A percentile compares a stretch with the other conserved stretches of the same genome.
Evolutionary conservation across 2,888 invertebrate species (phyloP).

Genomic region (Drosophila rellima): DNA sequence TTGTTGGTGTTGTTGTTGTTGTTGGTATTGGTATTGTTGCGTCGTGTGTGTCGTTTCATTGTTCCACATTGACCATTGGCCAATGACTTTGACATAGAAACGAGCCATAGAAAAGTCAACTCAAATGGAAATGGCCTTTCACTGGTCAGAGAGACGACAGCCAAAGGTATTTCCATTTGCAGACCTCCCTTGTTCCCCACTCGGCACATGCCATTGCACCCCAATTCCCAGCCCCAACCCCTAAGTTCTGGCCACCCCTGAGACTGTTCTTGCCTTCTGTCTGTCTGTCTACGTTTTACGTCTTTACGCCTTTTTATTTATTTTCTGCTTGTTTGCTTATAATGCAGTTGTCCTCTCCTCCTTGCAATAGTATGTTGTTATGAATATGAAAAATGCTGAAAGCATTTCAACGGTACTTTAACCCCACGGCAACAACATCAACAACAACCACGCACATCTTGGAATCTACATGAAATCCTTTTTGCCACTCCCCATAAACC

Average conservation of each 20-base stretch:
- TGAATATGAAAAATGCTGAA: constrained; percentile 72
- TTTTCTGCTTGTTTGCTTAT: constrained; percentile 58
- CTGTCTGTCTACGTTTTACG: constrained; percentile 29
- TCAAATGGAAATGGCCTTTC: constrained; percentile 64
- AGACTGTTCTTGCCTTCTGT: constrained; percentile 27
- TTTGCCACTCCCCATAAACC: constrained; percentile 8
- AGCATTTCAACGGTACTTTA: constrained; percentile 77
- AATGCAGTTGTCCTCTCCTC: constrained; percentile 34
- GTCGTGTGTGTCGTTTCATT: constrained; percentile 63
- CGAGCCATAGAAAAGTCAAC: constrained; percentile 35
- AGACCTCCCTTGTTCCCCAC: background rate
- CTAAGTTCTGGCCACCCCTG: constrained; percentile 19
- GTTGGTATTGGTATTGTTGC: constrained; percentile 13
- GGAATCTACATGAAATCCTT: constrained; percentile 36
- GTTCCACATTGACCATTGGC: constrained; percentile 68
- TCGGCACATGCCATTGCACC: constrained; percentile 49
- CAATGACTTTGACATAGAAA: constrained; percentile 78
- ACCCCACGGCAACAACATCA: constrained; percentile 53
- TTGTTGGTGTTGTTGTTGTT: constrained; percentile 14
- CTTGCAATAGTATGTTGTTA: constrained; percentile 17
- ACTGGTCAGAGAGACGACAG: constrained; percentile 39
- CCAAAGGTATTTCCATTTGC: constrained; percentile 43
- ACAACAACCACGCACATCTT: constrained; percentile 54
- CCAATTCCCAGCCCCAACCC: constrained; percentile 3
- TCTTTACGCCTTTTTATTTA: constrained; percentile 61